Evolutionary conservation across 1,140 invertebrate genomes (phyloP).

Genomic region (Drosophila funebris): DNA sequence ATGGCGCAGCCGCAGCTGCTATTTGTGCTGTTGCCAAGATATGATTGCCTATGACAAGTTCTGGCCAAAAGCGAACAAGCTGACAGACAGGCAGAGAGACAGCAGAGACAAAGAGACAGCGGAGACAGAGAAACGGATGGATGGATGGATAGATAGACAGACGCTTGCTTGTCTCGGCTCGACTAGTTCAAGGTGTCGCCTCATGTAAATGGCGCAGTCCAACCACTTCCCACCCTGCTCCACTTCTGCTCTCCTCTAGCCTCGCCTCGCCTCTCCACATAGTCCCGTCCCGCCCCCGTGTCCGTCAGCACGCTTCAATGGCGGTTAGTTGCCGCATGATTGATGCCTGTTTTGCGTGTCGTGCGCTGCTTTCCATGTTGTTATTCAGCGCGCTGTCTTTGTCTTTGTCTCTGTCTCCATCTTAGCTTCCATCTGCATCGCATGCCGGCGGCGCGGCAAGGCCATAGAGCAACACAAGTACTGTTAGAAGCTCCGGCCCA

Average conservation of each 20-base stretch:
- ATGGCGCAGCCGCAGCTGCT: not conserved
- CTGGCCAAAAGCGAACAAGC: slow-evolving; percentile 22
- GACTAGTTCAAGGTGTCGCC: slow-evolving; percentile 58
- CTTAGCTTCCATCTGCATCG: slow-evolving; percentile 30
- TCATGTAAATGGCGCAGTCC: slow-evolving; percentile 38
- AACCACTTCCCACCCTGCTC: slow-evolving; percentile 26
- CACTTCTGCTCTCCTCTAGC: not conserved
- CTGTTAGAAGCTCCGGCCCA: slow-evolving; percentile 47
- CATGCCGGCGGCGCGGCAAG: slow-evolving; percentile 46
- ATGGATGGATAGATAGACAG: slow-evolving; percentile 9
- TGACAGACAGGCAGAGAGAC: not conserved
- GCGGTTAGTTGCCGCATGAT: slow-evolving; percentile 74
- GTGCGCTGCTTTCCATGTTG: slow-evolving; percentile 48
- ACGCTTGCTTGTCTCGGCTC: slow-evolving; percentile 20
- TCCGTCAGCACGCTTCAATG: slow-evolving; percentile 56
- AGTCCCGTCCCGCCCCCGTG: not conserved
- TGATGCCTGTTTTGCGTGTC: slow-evolving; percentile 81
- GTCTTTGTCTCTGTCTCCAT: slow-evolving; percentile 24
- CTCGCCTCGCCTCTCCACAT: not conserved
- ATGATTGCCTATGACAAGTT: slow-evolving; percentile 75
- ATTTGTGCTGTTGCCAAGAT: slow-evolving; percentile 44
- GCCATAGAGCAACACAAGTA: slow-evolving; percentile 47
- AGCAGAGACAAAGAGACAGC: not conserved
- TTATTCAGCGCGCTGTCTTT: slow-evolving; percentile 44
- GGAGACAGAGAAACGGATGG: not conserved